phyloP scores from a whole-genome alignment of 2,113 vertebrate genomes.

The Craseonycteris thonglongyai region DNA sequence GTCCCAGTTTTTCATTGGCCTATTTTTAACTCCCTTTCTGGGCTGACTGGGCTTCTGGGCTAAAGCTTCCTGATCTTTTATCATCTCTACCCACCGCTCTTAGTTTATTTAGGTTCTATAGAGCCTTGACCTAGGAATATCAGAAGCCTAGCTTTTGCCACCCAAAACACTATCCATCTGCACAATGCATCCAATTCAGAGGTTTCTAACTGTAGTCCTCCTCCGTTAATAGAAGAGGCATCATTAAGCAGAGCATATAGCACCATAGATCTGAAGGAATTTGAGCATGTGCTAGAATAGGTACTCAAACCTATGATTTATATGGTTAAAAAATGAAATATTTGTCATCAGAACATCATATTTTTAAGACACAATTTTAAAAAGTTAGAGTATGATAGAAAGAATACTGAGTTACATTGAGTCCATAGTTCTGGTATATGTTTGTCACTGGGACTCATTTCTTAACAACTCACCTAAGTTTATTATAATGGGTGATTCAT shows the following conservation, averaged over 20 bases:
- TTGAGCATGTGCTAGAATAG: neutral
- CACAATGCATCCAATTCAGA: neutral
- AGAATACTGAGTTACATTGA: neutral
- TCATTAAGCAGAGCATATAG: neutral
- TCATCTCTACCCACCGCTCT: neutral
- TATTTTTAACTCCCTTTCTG: neutral
- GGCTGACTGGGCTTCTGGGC: neutral
- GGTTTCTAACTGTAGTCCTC: neutral
- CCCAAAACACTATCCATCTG: fast-evolving
- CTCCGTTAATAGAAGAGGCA: neutral
- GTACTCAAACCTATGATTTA: neutral
- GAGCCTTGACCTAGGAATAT: neutral
- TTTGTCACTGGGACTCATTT: neutral
- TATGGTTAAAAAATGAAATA: neutral
- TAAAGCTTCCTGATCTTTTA: neutral
- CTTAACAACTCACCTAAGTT: neutral
- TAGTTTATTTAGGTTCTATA: neutral
- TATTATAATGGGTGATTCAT: neutral
- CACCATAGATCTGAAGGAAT: neutral
- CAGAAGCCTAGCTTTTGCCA: neutral
- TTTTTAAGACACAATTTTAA: neutral
- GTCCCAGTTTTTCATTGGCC: neutral
- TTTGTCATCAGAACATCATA: neutral
- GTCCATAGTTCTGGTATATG: neutral
- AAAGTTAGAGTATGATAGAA: neutral